Conservation (phyloP, 1,140 invertebrate genomes). For the Lordiphosa collinella region DNA sequence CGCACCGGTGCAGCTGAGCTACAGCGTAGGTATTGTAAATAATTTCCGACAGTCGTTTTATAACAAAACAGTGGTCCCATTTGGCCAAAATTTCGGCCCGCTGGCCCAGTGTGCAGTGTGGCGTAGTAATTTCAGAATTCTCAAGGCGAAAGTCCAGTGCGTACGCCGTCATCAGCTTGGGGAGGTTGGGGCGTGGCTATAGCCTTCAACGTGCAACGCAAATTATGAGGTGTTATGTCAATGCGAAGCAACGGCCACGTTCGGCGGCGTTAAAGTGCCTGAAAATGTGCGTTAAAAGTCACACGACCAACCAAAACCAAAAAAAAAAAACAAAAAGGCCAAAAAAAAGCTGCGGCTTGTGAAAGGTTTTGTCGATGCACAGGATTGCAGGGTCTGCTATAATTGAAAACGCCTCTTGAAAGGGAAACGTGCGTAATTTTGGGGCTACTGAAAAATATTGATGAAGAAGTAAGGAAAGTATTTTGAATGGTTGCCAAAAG, state of each 20-base stretch:
- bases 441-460: slow-evolving; percentile 38
- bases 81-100: too few relatives aligned
- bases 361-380: slow-evolving; percentile 40
- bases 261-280: slow-evolving; percentile 60
- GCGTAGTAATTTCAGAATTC: slow-evolving; percentile 73
- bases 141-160: slow-evolving; percentile 72
- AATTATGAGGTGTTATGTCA: slow-evolving; percentile 78
- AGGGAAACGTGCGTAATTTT: slow-evolving; percentile 56
- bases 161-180: slow-evolving; percentile 33
- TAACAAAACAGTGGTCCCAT: too few relatives aligned
- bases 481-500: not conserved
- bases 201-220: slow-evolving; percentile 63
- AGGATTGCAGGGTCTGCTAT: slow-evolving; percentile 45
- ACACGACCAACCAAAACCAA: slow-evolving; percentile 41
- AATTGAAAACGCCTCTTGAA: slow-evolving; percentile 72
- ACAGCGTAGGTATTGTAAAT: too few relatives aligned
- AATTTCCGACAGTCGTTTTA: too few relatives aligned
- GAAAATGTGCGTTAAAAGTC: slow-evolving; percentile 73
- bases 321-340: not conserved
- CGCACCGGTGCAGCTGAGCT: too few relatives aligned
- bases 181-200: slow-evolving; percentile 40
- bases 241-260: slow-evolving; percentile 33
- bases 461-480: not conserved
- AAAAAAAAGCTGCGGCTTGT: slow-evolving; percentile 36
- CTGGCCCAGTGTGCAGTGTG: slow-evolving; percentile 15